Evolutionary conservation across 2,888 invertebrate species (phyloP), one percentile per base, ranked within the genome.

Genomic region (Erebia epiphron): DNA sequence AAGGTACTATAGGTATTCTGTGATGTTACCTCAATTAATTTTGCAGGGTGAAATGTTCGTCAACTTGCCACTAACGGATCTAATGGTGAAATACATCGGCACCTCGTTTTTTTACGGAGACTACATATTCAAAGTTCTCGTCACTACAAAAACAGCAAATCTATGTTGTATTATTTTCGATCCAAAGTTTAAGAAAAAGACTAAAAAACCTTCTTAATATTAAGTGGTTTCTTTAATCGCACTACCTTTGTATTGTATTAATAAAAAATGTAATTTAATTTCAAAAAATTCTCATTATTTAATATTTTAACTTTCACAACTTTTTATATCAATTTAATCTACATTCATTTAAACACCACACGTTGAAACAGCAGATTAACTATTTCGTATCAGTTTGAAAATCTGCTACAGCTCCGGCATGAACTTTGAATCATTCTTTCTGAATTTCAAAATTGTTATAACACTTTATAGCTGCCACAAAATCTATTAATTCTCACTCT

Each of bases 31-130:
- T 41, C 13, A 21, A 62, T 46, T 16, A 14, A 57, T 43, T 18
- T 66, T 57, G 5, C 73, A 83, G 83, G 80, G 80, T 10, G 68
- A 50, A 13, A 78, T 78, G 56, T 67, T 63, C n/a, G 68, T 74
- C 18, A 69, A 76, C 7, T 57, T 79, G 11, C 78, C 80, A 63
- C 67, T 80, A 21, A 76, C 77, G 7, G 76, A 78, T 35, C 73
- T 77, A 14, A 73, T 77, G 62, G 63, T 76, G 7, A 77, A 71
- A 3, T 81, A 78, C 46, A 64, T 80, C 13, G 83, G 82, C 0
- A 70, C 73, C 14, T 75, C 79, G 7, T 82, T 83, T 61, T 83
- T 81, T 67, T 83, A 82, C 50, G 82, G 82, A 0, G 74, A 81
- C 43, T 81, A 76, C 57, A 35, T 77, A 16, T 77, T 80, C 43